These are phyloP conservation scores for Psittacus erithacus DNA, from an alignment of 2,113 vertebrate species.

Conservation along the genomic window DNA sequence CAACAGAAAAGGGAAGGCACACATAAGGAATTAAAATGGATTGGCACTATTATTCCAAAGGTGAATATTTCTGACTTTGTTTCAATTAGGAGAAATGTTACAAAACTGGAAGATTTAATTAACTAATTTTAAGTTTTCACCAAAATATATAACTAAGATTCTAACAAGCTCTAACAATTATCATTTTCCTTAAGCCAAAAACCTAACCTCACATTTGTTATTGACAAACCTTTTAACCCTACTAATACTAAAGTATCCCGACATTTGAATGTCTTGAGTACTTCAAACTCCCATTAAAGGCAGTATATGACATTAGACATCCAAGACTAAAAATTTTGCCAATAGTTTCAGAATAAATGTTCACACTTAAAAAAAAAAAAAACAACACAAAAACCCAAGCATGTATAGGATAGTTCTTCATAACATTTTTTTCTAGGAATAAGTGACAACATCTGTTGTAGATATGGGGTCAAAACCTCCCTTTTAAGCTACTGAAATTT, in stretches of 20 bases:
- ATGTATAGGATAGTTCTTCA: neutral
- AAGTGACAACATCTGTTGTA: neutral
- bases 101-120: neutral
- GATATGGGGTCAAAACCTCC: neutral
- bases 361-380: neutral
- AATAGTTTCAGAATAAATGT: neutral
- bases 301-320: neutral
- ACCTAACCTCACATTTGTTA: neutral
- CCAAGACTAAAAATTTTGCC: neutral
- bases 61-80: neutral
- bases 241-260: neutral
- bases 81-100: constrained; percentile 11
- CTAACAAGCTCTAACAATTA: neutral
- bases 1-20: neutral
- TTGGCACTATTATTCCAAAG: constrained; percentile 37
- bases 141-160: neutral
- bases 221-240: neutral
- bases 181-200: neutral
- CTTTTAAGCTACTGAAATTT: constrained; percentile 23
- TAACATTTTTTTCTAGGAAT: neutral
- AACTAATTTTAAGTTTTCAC: neutral
- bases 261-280: neutral
- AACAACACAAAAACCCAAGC: no score
- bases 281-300: neutral
- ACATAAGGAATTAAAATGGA: neutral